Evolutionary conservation across 1,140 invertebrate species (phyloP).

Genomic region (Solenopsis invicta): DNA sequence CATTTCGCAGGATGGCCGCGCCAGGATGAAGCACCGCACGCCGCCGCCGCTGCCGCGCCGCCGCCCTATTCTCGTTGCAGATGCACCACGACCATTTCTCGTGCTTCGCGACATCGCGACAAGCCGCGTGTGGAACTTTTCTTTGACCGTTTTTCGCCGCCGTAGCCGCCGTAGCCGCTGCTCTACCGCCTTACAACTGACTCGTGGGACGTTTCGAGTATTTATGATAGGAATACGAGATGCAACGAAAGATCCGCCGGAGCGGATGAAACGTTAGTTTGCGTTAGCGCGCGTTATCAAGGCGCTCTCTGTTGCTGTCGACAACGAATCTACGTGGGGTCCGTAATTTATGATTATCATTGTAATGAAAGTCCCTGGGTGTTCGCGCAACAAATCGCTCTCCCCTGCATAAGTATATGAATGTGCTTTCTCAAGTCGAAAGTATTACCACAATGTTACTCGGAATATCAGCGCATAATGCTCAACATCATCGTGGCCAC

Average conservation of each 20-base stretch:
- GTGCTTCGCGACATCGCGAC: slow-evolving; percentile 60
- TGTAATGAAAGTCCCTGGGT: neutral
- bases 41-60: neutral
- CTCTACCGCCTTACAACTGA: neutral
- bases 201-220: slow-evolving; percentile 52
- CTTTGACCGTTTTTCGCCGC: slow-evolving; percentile 43
- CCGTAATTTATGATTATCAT: slow-evolving; percentile 37
- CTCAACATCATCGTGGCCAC: neutral
- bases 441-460: neutral
- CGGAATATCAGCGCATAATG: neutral
- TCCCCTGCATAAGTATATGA: neutral
- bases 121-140: slow-evolving; percentile 67
- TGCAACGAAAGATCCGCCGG: slow-evolving; percentile 21
- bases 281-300: slow-evolving; percentile 33
- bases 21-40: slow-evolving; percentile 29
- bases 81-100: slow-evolving; percentile 62
- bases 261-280: slow-evolving; percentile 57
- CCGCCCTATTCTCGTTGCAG: slow-evolving; percentile 24
- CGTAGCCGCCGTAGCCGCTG: neutral
- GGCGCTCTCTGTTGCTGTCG: neutral
- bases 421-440: neutral
- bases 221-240: slow-evolving; percentile 65
- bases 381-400: slow-evolving; percentile 24
- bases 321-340: neutral
- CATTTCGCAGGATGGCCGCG: slow-evolving; percentile 66